A percentile compares a stretch with the other conserved stretches of the same genome.
Conservation (phyloP, 1,140 invertebrate genomes). For the Drosophila punjabiensis region DNA sequence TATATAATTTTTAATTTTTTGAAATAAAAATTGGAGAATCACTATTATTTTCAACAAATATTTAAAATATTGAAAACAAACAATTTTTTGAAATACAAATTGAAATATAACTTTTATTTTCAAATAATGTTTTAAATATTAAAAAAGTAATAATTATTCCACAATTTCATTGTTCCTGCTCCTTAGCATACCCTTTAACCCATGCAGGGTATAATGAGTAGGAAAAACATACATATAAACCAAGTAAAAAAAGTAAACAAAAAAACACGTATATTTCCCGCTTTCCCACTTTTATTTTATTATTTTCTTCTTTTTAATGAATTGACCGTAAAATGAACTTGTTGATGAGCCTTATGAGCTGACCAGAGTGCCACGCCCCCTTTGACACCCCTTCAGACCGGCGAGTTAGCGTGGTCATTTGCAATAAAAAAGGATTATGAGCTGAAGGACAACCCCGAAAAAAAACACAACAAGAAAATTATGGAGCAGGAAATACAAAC, state of each 20-base stretch:
- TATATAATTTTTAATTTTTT: no score
- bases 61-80: no score
- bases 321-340: conserved; percentile 85
- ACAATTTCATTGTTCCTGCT: no score
- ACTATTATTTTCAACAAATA: no score
- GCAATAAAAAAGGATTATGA: conserved; percentile 83
- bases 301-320: conserved; percentile 74
- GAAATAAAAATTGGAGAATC: no score
- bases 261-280: not conserved
- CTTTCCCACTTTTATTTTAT: conserved; percentile 12
- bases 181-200: not conserved
- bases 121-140: no score
- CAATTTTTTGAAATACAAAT: no score
- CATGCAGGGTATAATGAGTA: conserved; percentile 19
- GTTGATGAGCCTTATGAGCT: conserved; percentile 83
- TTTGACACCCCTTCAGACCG: not conserved
- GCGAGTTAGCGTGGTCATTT: conserved; percentile 81
- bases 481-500: conserved; percentile 41
- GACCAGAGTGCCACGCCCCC: conserved; percentile 40
- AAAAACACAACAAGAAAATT: conserved; percentile 30
- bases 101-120: no score
- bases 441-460: conserved; percentile 68
- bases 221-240: conserved; percentile 5
- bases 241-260: conserved; percentile 48
- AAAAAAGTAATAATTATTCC: no score